A percentile compares a stretch with the other conserved stretches of the same genome.
Evolutionary conservation across 2,797 vertebrate species (phyloP).

Genomic region (Coregonus ussuriensis): DNA sequence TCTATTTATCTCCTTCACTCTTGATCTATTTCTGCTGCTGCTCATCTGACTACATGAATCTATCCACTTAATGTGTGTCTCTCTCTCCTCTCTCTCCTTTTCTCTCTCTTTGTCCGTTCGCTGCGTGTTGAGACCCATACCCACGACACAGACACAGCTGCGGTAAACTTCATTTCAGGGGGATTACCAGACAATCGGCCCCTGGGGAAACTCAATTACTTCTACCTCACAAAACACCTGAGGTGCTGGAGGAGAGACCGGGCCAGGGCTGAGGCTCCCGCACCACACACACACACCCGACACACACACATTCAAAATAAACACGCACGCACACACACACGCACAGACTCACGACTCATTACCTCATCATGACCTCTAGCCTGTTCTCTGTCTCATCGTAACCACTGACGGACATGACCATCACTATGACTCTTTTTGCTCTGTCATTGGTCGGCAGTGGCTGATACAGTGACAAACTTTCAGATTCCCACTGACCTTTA

Average conservation of each 20-base stretch:
- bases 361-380: neutral
- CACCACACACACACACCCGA: conserved; percentile 47
- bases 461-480: too few relatives aligned
- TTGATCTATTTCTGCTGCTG: too few relatives aligned
- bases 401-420: too few relatives aligned
- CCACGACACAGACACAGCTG: conserved; percentile 27
- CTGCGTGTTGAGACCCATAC: conserved; percentile 18
- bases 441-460: too few relatives aligned
- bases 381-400: conserved; percentile 7
- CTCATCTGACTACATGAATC: too few relatives aligned
- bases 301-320: conserved; percentile 15
- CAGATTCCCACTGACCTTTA: too few relatives aligned
- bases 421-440: too few relatives aligned
- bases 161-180: conserved; percentile 63
- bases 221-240: conserved; percentile 69
- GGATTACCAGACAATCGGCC: conserved; percentile 65
- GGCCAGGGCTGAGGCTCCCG: conserved; percentile 40
- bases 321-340: conserved; percentile 59
- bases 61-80: too few relatives aligned
- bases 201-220: conserved; percentile 73
- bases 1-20: too few relatives aligned
- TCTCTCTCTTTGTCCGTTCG: neutral
- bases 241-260: conserved; percentile 46
- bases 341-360: conserved; percentile 16
- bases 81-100: too few relatives aligned